These are phyloP conservation scores for Platycercus adscitus DNA, from an alignment of 2,113 vertebrate species.

Conservation along the genomic window DNA sequence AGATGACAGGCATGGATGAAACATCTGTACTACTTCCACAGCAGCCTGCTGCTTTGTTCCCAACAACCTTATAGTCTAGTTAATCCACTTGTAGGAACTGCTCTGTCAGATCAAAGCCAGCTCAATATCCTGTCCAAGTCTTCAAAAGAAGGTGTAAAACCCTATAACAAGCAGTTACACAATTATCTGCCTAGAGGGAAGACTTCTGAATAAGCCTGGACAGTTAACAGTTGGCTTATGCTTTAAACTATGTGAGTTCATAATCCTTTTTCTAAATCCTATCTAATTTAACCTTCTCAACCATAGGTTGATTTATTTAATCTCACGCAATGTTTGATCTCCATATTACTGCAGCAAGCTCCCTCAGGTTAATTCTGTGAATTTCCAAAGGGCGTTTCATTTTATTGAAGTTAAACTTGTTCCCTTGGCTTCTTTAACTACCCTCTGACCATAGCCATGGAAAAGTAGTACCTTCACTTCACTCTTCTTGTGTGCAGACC, in stretches of 20 bases:
- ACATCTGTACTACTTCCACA: background rate
- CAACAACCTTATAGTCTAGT: background rate
- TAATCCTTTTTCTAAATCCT: slow-evolving; percentile 44
- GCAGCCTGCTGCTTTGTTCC: background rate
- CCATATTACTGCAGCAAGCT: background rate
- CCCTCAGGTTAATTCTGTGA: background rate
- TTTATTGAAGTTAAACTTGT: background rate
- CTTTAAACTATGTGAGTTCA: background rate
- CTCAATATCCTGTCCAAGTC: slow-evolving; percentile 19
- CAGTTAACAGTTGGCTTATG: slow-evolving; percentile 54
- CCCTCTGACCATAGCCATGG: background rate
- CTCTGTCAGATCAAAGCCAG: slow-evolving; percentile 45
- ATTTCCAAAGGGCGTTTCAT: background rate
- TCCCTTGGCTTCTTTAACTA: background rate
- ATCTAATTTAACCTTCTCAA: slow-evolving; percentile 58
- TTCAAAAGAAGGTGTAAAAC: slow-evolving; percentile 51
- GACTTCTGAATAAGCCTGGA: slow-evolving; percentile 29
- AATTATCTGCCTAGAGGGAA: slow-evolving; percentile 34
- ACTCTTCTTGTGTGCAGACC: background rate
- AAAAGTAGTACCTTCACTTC: background rate
- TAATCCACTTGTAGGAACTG: slow-evolving; percentile 32
- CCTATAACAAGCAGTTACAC: slow-evolving; percentile 10
- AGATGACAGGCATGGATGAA: background rate
- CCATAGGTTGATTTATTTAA: slow-evolving; percentile 51
- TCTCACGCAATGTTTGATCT: slow-evolving; percentile 20